Evolutionary conservation across 1,140 invertebrate genomes (phyloP), one percentile per base, ranked within the genome.

Genomic region (Doryteuthis pealeii): DNA sequence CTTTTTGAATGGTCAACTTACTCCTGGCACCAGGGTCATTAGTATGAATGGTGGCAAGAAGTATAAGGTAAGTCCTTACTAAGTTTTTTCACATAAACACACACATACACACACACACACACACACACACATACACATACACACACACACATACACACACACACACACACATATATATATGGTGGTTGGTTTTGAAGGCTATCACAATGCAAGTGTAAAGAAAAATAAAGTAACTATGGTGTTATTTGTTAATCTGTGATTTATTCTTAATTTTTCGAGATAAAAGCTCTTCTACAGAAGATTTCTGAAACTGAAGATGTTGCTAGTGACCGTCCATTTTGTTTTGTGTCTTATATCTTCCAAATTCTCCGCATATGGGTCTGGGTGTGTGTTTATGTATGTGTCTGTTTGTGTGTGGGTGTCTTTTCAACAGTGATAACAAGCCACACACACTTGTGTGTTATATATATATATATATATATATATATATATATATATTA

Each of bases 1-100:
- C 70, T 80, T 75, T 70, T 26, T 78, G 15, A 83, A 83, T 76
- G 81, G 81, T 30, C 74, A 82, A 33, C 68, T 84, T 22, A 83
- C 83, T 3, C 31, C 68, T 31, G 81, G 81, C 12, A 84, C 82
- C 33, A 70, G 58, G 3, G 70, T 83, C 6, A 54, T 76, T 14
- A 74, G 76, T 35, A 22, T 70, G 15, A 54, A 76, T 58, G 80
- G 77, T 66, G 79, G 77, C n/a, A 73, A 77, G 43, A 62, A 75
- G 30, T 81, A 79, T 40, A 69, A 68, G 76, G 78, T 81, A 45
- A 65, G 58, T 35, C 10, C 5, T 18, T 62, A 49, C 22, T 15
- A 49, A 49, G 45, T 15, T 49, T 12, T 49, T 15, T 49, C 45
- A 49, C 12, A 49, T 22, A 49, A 12, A 49, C 12, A 49, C 12